Evolutionary conservation across 2,113 vertebrate species (phyloP).

Genomic region (Tympanuchus pallidicinctus): DNA sequence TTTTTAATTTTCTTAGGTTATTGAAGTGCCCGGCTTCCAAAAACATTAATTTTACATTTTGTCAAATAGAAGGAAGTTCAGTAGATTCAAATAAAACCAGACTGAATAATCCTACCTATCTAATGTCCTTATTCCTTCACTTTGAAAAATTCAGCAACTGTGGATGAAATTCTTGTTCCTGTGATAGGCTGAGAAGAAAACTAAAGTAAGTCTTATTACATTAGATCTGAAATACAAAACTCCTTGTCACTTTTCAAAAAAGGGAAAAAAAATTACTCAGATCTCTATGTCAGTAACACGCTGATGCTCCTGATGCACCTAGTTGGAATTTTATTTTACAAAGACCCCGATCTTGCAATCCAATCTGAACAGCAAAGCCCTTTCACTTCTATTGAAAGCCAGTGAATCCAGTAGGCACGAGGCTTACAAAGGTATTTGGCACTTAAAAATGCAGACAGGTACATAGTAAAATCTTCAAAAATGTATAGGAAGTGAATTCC

Average conservation of each 20-base stretch:
- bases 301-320: background rate
- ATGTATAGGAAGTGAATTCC: background rate
- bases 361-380: background rate
- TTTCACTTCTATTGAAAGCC: constrained; percentile 23
- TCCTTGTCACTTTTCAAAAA: background rate
- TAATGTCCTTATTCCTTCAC: constrained; percentile 33
- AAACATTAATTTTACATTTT: constrained; percentile 71
- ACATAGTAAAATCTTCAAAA: background rate
- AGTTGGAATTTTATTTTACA: constrained; percentile 37
- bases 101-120: constrained; percentile 48
- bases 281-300: background rate
- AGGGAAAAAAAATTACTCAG: background rate
- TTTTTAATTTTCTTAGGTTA: constrained; percentile 66
- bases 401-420: background rate
- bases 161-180: constrained; percentile 46
- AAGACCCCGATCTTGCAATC: background rate
- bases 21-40: constrained; percentile 53
- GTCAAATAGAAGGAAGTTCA: constrained; percentile 51
- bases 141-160: constrained; percentile 49
- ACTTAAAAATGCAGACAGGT: background rate
- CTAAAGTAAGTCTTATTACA: constrained; percentile 33
- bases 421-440: background rate
- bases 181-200: constrained; percentile 40
- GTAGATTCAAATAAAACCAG: constrained; percentile 56
- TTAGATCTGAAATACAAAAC: constrained; percentile 33